Evolutionary conservation across 2,888 invertebrate species (phyloP).

Genomic region (Drosophila falleni): DNA sequence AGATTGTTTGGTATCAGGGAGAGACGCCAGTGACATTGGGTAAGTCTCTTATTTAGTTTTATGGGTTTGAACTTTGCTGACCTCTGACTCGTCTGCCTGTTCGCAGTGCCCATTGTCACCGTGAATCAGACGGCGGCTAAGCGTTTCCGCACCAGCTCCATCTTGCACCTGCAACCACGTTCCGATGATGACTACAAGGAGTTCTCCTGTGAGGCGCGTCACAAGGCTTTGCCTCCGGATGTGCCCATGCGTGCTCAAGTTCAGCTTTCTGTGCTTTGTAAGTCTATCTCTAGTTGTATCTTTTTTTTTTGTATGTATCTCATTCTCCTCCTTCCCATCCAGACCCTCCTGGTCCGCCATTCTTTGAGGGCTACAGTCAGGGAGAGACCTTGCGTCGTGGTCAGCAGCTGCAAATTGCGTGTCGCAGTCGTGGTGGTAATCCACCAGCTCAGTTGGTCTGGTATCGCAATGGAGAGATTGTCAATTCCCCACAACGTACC

Average conservation of each 20-base stretch:
- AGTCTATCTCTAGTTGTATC: constrained; percentile 47
- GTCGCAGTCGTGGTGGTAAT: constrained; percentile 84
- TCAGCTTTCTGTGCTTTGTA: constrained; percentile 83
- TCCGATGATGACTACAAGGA: constrained; percentile 84
- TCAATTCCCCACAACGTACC: constrained; percentile 83
- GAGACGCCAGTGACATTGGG: constrained; percentile 76
- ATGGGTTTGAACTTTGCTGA: constrained; percentile 1
- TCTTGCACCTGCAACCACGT: constrained; percentile 75
- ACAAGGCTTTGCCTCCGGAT: constrained; percentile 83
- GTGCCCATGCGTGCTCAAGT: constrained; percentile 84
- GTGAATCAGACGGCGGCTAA: constrained; percentile 79
- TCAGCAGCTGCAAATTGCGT: constrained; percentile 83
- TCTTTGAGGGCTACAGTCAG: constrained; percentile 83
- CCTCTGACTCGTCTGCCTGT: background rate
- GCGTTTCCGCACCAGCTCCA: constrained; percentile 81
- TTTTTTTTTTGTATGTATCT: background rate
- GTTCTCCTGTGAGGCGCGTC: constrained; percentile 83
- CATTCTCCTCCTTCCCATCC: background rate
- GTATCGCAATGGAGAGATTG: constrained; percentile 81
- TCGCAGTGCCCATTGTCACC: constrained; percentile 72
- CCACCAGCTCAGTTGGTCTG: constrained; percentile 83
- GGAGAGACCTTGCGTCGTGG: constrained; percentile 82
- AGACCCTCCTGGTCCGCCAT: constrained; percentile 84
- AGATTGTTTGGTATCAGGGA: constrained; percentile 82
- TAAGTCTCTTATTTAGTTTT: constrained; percentile 20